Evolutionary conservation across 2,888 invertebrate genomes (phyloP), one percentile per base, ranked within the genome.

Genomic region (Tachina fera): DNA sequence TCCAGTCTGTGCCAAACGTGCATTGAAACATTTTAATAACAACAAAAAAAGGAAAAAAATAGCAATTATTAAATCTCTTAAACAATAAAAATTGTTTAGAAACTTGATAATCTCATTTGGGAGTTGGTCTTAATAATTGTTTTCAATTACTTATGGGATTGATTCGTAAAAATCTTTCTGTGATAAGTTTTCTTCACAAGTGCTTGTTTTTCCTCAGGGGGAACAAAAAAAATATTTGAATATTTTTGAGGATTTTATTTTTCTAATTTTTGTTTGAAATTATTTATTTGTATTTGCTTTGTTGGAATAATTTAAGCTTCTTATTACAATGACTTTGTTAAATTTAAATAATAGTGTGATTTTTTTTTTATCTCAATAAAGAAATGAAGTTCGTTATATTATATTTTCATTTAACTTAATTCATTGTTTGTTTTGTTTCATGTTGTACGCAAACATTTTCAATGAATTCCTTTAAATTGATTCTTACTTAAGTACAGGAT

Each of bases 1-100:
- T 45, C n/a, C n/a, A 41, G 39, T 56, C 16, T 22, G 11, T 13
- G 11, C 2, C 60, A 49, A 16, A 5, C 9, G 49, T 61, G 45
- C 43, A 43, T 47, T 16, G 43, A 63, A 14, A 43, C 43, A 53
- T 63, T 75, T 51, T 65, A 61, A 70, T 10, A 58, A n/a, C n/a
- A n/a, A n/a, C n/a, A n/a, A n/a, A 53, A 19, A 19, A 53, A 19
- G 39, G 39, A 65, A 13, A 10, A 22, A 67, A 67, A 43, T 19
- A 11, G 14, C 43, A 41, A 63, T 74, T 51, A 14, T 51, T 49
- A 49, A 49, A 61, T 74, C 41, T 51, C n/a, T 53, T 63, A 51
- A 58, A 75, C 51, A 63, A 77, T 77, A 77, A 22, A 58, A 76
- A 65, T 45, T 76, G 3, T 41, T 67, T 76, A 39, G 47, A 76